Evolutionary conservation across 2,113 vertebrate genomes (phyloP).

Genomic region (Corythornis cristatus): DNA sequence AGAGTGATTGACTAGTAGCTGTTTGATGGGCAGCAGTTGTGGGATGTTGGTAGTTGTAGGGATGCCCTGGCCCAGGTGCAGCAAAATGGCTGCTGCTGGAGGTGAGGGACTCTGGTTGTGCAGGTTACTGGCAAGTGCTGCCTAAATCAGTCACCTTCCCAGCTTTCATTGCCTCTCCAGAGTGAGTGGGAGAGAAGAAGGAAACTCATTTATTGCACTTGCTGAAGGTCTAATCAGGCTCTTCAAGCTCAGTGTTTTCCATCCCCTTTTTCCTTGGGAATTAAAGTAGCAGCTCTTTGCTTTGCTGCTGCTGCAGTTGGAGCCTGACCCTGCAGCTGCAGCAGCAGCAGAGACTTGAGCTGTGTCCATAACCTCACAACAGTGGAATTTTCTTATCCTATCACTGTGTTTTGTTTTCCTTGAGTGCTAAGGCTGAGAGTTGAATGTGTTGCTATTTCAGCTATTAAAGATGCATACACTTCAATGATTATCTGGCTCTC

Average conservation of each 20-base stretch:
- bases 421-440: background rate
- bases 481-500: background rate
- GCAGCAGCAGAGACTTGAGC: background rate
- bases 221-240: background rate
- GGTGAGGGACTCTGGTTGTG: accelerated
- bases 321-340: background rate
- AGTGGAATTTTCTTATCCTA: background rate
- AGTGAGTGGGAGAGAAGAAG: background rate
- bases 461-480: background rate
- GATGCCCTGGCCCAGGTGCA: background rate
- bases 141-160: background rate
- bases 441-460: background rate
- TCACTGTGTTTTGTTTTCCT: background rate
- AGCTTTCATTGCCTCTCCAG: background rate
- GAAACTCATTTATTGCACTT: background rate
- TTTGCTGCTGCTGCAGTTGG: background rate
- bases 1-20: background rate
- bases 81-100: background rate
- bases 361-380: background rate
- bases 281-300: background rate
- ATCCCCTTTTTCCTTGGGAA: background rate
- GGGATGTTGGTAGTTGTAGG: background rate
- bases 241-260: background rate
- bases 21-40: background rate
- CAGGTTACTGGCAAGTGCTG: background rate